phyloP scores from a whole-genome alignment of 2,113 vertebrate species.

The Carassius carassius region DNA sequence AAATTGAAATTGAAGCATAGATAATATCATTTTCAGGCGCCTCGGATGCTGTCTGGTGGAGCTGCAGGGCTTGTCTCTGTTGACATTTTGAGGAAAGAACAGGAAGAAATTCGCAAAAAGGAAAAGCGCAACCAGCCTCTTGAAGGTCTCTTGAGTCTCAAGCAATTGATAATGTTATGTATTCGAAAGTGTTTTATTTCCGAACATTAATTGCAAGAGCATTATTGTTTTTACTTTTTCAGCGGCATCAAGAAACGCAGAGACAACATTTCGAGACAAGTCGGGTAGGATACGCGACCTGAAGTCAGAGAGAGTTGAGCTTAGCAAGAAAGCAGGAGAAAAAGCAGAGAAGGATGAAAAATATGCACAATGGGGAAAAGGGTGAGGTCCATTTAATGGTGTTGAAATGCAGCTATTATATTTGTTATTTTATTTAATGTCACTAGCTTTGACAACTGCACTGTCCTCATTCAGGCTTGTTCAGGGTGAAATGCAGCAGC shows the following conservation, averaged over 20 bases:
- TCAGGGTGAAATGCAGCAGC: constrained; percentile 86
- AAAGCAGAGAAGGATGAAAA: constrained; percentile 83
- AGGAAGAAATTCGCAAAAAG: constrained; percentile 79
- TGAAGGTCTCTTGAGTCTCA: constrained; percentile 80
- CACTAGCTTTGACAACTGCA: not conserved
- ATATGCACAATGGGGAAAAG: constrained; percentile 93
- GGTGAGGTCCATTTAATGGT: constrained; percentile 73
- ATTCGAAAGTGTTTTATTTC: not conserved
- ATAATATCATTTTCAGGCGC: constrained; percentile 61
- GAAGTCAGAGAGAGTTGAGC: constrained; percentile 81
- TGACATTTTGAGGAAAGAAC: constrained; percentile 81
- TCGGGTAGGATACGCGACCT: constrained; percentile 86
- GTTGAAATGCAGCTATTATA: not conserved
- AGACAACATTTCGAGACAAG: constrained; percentile 91
- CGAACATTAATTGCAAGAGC: no score
- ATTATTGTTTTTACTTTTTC: constrained; percentile 21
- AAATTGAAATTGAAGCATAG: not conserved
- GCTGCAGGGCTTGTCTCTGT: constrained; percentile 85
- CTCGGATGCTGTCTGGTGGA: constrained; percentile 81
- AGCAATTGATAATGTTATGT: not conserved
- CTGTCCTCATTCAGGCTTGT: constrained; percentile 76
- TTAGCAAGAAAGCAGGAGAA: constrained; percentile 79
- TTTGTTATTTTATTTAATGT: not conserved
- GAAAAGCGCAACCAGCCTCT: constrained; percentile 76
- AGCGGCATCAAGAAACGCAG: constrained; percentile 83